Evolutionary conservation across 2,797 vertebrate species (phyloP).

Genomic region (Micromesistius poutassou): DNA sequence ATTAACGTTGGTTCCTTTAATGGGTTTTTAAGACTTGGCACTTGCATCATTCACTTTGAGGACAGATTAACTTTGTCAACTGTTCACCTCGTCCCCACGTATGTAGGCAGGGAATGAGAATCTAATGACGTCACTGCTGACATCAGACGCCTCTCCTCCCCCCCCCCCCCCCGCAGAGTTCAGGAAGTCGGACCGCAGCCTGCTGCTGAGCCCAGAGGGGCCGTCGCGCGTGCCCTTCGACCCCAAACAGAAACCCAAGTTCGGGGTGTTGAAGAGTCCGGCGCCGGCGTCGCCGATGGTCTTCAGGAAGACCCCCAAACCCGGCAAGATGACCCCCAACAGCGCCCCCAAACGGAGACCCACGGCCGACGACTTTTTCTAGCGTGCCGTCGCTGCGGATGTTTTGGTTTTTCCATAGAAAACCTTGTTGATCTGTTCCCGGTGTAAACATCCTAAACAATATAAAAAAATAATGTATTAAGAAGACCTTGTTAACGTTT

Average conservation of each 20-base stretch:
- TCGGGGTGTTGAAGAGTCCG: slow-evolving; percentile 83
- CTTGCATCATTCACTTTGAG: no score
- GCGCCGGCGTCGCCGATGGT: slow-evolving; percentile 24
- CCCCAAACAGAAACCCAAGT: slow-evolving; percentile 84
- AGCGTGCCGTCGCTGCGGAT: slow-evolving; percentile 19
- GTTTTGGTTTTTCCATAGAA: not conserved
- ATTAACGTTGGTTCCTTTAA: not conserved
- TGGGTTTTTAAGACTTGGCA: not conserved
- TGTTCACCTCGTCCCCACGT: no score
- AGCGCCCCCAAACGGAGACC: slow-evolving; percentile 57
- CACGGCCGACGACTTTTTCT: slow-evolving; percentile 81
- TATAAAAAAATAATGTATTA: not conserved
- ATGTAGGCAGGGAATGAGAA: not conserved
- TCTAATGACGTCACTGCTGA: not conserved
- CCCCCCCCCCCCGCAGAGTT: slow-evolving; percentile 77
- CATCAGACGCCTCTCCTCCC: not conserved
- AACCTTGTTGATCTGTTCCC: not conserved
- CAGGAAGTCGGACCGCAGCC: slow-evolving; percentile 86
- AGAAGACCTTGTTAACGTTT: slow-evolving; percentile 19
- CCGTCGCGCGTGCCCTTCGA: slow-evolving; percentile 87
- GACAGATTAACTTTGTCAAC: no score
- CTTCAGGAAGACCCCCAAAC: slow-evolving; percentile 42
- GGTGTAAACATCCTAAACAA: not conserved
- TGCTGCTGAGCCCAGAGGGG: slow-evolving; percentile 85
- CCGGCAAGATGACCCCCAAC: slow-evolving; percentile 20